Percentiles rank a stretch among this genome's conserved stretches.
phyloP scores from a whole-genome alignment of 2,888 invertebrate genomes.

The Scrobipalpa atriplicella region DNA sequence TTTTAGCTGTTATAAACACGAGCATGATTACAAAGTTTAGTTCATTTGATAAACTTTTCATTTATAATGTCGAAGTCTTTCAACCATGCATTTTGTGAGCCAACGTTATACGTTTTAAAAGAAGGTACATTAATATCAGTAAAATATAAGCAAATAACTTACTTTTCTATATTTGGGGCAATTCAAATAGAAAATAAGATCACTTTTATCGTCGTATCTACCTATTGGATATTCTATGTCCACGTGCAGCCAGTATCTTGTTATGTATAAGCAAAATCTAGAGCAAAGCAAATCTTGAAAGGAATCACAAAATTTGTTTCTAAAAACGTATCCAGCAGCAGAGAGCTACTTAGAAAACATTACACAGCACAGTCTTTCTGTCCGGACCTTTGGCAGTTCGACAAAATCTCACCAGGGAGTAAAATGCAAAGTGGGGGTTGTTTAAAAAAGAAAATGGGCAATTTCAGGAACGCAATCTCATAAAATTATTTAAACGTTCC shows the following conservation, averaged over 20 bases:
- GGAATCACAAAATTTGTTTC: background rate
- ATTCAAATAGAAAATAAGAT: background rate
- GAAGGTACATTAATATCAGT: no score
- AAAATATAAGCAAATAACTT: no score
- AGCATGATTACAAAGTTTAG: no score
- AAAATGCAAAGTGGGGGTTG: constrained; percentile 59
- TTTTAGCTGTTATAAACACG: no score
- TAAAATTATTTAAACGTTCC: constrained; percentile 77
- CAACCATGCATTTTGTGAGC: no score
- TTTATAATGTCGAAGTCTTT: no score
- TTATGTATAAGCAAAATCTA: background rate
- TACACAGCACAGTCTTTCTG: constrained; percentile 2
- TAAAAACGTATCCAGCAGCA: background rate
- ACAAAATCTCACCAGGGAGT: constrained; percentile 47
- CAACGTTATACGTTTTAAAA: no score
- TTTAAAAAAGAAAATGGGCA: constrained; percentile 71
- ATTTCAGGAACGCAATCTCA: constrained; percentile 72
- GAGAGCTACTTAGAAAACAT: constrained; percentile 30
- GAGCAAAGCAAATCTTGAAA: background rate
- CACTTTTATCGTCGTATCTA: background rate
- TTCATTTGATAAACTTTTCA: no score
- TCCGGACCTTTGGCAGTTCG: constrained; percentile 32
- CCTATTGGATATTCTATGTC: no score
- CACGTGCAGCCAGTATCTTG: background rate
- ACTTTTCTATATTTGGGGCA: no score